Percentiles rank a stretch among this genome's conserved stretches.
These are phyloP conservation scores for Cosmopolites sordidus DNA, from an alignment of 2,888 invertebrate species.

Conservation along the genomic window DNA sequence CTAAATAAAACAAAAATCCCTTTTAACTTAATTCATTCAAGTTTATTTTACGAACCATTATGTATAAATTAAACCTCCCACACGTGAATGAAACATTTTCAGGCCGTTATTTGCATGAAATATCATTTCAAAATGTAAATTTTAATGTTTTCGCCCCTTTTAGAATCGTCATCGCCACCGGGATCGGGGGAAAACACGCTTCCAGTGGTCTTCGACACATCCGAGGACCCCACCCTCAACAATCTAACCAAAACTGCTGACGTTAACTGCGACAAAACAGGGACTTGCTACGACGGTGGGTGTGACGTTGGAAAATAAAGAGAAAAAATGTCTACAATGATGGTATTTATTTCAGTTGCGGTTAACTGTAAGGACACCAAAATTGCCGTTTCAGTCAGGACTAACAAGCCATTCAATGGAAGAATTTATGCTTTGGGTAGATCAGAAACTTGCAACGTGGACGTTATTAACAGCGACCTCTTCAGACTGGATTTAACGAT, in stretches of 20 bases:
- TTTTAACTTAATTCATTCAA: no score
- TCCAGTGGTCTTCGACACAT: conserved; percentile 72
- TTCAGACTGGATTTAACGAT: conserved; percentile 90
- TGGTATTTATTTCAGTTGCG: conserved; percentile 60
- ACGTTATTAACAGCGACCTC: conserved; percentile 86
- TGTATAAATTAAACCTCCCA: no score
- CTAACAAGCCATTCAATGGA: conserved; percentile 92
- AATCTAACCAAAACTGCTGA: conserved; percentile 63
- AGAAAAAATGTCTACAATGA: background rate
- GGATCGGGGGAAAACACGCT: conserved; percentile 56
- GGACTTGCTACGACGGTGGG: conserved; percentile 91
- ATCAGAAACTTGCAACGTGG: conserved; percentile 92
- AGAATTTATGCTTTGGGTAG: conserved; percentile 90
- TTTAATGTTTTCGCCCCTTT: background rate
- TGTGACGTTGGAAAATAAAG: background rate
- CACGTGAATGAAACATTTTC: no score
- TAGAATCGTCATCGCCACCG: conserved; percentile 28
- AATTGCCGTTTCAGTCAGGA: conserved; percentile 87
- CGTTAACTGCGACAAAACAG: conserved; percentile 89
- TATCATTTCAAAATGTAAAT: background rate
- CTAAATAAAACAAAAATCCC: no score
- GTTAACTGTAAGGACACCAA: conserved; percentile 93
- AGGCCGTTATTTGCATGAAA: no score
- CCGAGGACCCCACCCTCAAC: conserved; percentile 68
- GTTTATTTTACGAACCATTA: no score